Conservation (phyloP, 1,140 invertebrate species). For the Bicyclus anynana region DNA sequence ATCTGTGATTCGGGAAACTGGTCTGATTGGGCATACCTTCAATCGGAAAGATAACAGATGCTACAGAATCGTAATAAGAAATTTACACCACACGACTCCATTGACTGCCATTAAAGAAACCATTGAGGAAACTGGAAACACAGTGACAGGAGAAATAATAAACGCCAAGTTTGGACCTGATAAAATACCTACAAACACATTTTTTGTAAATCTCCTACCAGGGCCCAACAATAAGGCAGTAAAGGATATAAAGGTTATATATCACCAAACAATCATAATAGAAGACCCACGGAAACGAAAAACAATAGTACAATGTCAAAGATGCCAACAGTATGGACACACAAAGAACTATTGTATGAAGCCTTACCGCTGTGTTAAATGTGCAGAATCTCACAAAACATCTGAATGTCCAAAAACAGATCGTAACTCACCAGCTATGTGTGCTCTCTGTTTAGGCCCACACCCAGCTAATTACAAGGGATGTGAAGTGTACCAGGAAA, state of each 20-base stretch:
- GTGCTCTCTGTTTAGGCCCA: slow-evolving; percentile 18
- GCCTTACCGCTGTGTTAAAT: slow-evolving; percentile 23
- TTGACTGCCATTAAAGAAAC: slow-evolving; percentile 14
- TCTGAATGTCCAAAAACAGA: slow-evolving; percentile 20
- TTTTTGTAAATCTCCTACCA: slow-evolving; percentile 14
- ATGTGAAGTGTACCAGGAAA: slow-evolving; percentile 25
- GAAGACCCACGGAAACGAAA: slow-evolving; percentile 27
- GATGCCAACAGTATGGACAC: slow-evolving; percentile 31
- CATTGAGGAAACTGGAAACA: slow-evolving; percentile 26
- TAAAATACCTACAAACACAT: no score
- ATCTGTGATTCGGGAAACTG: slow-evolving; percentile 8
- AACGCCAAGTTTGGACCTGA: no score
- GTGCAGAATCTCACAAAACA: slow-evolving; percentile 23
- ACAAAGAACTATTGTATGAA: slow-evolving; percentile 29
- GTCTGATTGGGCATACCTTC: slow-evolving; percentile 29
- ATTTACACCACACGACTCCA: slow-evolving; percentile 26
- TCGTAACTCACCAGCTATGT: slow-evolving; percentile 20
- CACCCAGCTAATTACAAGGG: slow-evolving; percentile 30
- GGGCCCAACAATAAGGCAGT: slow-evolving; percentile 16
- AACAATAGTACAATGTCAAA: slow-evolving; percentile 24
- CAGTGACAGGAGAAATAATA: no score
- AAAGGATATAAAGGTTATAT: slow-evolving; percentile 19
- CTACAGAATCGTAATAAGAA: slow-evolving; percentile 28
- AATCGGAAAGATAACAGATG: slow-evolving; percentile 18
- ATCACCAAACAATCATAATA: slow-evolving; percentile 21